A percentile compares a stretch with the other conserved stretches of the same genome.
These are phyloP conservation scores for Osmoderma eremita DNA, from an alignment of 2,888 invertebrate species.

Conservation along the genomic window DNA sequence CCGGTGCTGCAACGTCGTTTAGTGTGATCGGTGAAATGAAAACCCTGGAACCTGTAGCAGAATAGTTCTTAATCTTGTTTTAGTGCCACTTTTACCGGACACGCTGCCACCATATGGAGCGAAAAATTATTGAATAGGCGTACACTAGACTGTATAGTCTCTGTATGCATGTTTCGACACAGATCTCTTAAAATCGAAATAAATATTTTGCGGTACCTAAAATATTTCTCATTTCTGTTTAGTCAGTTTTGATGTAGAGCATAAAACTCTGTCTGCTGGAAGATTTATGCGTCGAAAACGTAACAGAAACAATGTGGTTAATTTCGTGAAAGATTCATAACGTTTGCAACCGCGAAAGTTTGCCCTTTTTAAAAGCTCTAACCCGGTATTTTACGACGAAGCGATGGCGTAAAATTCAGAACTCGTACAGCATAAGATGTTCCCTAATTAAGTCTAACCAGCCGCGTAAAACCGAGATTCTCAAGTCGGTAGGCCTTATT, in stretches of 20 bases:
- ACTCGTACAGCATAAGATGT: conserved; percentile 22
- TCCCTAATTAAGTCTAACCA: conserved; percentile 34
- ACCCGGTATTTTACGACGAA: conserved; percentile 14
- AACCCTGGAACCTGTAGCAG: background rate
- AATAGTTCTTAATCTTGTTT: conserved; percentile 16
- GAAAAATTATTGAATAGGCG: conserved; percentile 1
- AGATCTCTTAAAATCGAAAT: no score
- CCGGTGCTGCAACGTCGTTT: conserved; percentile 24
- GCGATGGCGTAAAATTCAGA: conserved; percentile 23
- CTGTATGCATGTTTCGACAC: no score
- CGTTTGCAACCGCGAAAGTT: background rate
- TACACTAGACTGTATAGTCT: background rate
- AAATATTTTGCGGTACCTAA: no score
- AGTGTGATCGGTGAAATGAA: conserved; percentile 21
- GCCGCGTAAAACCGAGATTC: conserved; percentile 21
- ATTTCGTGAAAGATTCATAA: conserved; percentile 18
- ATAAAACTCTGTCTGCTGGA: no score
- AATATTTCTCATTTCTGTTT: no score
- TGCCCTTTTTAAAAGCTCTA: conserved; percentile 19
- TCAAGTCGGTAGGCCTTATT: conserved; percentile 2
- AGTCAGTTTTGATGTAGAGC: no score
- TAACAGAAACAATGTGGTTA: background rate
- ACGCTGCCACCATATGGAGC: background rate
- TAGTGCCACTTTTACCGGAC: conserved; percentile 3
- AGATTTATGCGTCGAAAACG: background rate